Conservation (phyloP, 2,797 vertebrate species). For the Leontopithecus rosalia region DNA sequence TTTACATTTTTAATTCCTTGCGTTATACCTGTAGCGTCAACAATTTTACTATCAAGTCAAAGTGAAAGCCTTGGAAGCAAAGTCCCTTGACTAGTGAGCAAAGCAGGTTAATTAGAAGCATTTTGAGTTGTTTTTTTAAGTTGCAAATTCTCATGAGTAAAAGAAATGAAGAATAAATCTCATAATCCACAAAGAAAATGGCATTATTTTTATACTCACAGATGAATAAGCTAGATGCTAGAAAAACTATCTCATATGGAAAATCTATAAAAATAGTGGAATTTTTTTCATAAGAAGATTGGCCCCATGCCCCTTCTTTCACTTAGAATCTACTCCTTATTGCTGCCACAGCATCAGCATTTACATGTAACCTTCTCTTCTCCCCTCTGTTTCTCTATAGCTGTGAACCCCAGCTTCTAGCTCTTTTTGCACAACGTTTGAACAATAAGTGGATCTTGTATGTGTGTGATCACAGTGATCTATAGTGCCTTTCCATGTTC, state of each 20-base stretch:
- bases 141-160: conserved; percentile 44
- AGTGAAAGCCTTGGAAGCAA: conserved; percentile 55
- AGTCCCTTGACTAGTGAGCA: conserved; percentile 48
- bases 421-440: background rate
- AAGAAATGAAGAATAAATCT: conserved; percentile 41
- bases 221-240: conserved; percentile 29
- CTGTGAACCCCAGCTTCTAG: background rate
- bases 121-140: conserved; percentile 50
- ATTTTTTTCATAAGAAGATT: background rate
- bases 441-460: background rate
- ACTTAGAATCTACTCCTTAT: background rate
- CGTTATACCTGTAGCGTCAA: conserved; percentile 48
- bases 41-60: conserved; percentile 64
- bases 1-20: conserved; percentile 57
- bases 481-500: conserved; percentile 30
- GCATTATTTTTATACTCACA: conserved; percentile 33
- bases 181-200: conserved; percentile 45
- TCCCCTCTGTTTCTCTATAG: background rate
- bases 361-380: background rate
- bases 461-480: background rate
- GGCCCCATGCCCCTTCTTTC: background rate
- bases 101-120: conserved; percentile 61
- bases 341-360: background rate
- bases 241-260: conserved; percentile 23
- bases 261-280: conserved; percentile 11